Percentiles rank a stretch among this genome's conserved stretches.
These are phyloP conservation scores for Diaperis boleti DNA, from an alignment of 2,888 invertebrate genomes.

Conservation along the genomic window DNA sequence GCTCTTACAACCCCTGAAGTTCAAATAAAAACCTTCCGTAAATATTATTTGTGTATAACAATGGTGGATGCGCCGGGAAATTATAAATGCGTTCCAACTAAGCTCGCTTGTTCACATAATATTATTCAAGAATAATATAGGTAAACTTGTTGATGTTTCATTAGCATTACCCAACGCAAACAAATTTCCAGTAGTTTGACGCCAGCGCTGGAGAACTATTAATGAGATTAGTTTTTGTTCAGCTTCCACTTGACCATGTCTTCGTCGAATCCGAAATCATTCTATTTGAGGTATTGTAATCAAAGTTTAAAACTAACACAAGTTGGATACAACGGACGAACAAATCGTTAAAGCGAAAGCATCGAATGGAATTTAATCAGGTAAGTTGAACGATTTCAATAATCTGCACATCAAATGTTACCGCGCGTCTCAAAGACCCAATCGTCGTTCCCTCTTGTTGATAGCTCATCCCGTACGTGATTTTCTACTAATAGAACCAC, in stretches of 20 bases:
- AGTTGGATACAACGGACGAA: too few relatives aligned
- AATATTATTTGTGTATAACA: background rate
- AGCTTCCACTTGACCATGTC: background rate
- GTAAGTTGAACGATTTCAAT: constrained; percentile 4
- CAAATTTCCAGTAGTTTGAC: background rate
- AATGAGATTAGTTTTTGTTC: background rate
- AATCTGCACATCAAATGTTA: constrained; percentile 27
- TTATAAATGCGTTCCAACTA: background rate
- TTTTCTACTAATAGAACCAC: constrained; percentile 31
- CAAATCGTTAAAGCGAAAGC: too few relatives aligned
- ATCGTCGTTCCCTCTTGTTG: constrained; percentile 8
- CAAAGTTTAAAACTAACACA: background rate
- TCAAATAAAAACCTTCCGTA: background rate
- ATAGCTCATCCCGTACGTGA: constrained; percentile 28
- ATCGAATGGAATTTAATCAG: background rate
- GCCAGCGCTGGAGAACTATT: background rate
- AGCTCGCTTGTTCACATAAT: background rate
- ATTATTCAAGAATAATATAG: background rate
- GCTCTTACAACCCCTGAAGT: too few relatives aligned
- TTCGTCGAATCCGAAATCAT: too few relatives aligned
- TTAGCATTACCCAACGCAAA: background rate
- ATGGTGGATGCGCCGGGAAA: background rate
- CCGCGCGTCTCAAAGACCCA: constrained; percentile 15
- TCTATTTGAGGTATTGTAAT: too few relatives aligned
- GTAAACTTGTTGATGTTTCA: background rate